These are phyloP conservation scores for Hyperoplus lanceolatus DNA, from an alignment of 2,797 vertebrate species.

Conservation along the genomic window DNA sequence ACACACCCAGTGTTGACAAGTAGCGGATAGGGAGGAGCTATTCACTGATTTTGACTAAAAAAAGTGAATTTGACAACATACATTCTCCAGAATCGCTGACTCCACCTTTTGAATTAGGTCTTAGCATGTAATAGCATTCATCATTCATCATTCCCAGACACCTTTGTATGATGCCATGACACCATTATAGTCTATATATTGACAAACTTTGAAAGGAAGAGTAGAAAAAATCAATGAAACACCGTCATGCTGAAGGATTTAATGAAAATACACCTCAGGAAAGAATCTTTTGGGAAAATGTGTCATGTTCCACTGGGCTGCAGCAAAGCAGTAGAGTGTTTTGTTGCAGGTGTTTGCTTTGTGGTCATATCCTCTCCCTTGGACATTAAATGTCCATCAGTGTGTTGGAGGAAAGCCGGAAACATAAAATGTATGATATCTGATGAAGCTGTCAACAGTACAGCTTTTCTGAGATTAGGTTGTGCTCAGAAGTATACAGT, in stretches of 20 bases:
- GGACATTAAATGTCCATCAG: slow-evolving; percentile 67
- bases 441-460: slow-evolving; percentile 64
- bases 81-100: too few species aligned
- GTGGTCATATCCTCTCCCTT: slow-evolving; percentile 57
- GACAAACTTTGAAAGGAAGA: slow-evolving; percentile 41
- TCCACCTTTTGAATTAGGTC: too few species aligned
- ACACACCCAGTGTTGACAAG: too few species aligned
- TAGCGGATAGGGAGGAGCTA: too few species aligned
- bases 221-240: slow-evolving; percentile 40
- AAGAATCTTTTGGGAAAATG: slow-evolving; percentile 55
- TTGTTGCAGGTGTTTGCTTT: slow-evolving; percentile 58
- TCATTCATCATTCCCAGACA: slow-evolving; percentile 70
- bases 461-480: slow-evolving; percentile 44
- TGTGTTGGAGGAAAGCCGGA: slow-evolving; percentile 44
- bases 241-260: slow-evolving; percentile 39
- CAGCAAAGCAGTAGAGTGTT: slow-evolving; percentile 50
- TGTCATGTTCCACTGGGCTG: slow-evolving; percentile 60
- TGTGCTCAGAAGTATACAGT: slow-evolving; percentile 14
- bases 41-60: too few species aligned
- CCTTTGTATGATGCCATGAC: slow-evolving; percentile 46
- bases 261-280: slow-evolving; percentile 54
- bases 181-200: slow-evolving; percentile 41
- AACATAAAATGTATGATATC: slow-evolving; percentile 44
- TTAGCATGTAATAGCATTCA: slow-evolving; percentile 46
- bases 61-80: too few species aligned